A percentile compares a stretch with the other conserved stretches of the same genome.
These are phyloP conservation scores for Acanthornis magna DNA, from an alignment of 2,797 vertebrate genomes.

Conservation along the genomic window DNA sequence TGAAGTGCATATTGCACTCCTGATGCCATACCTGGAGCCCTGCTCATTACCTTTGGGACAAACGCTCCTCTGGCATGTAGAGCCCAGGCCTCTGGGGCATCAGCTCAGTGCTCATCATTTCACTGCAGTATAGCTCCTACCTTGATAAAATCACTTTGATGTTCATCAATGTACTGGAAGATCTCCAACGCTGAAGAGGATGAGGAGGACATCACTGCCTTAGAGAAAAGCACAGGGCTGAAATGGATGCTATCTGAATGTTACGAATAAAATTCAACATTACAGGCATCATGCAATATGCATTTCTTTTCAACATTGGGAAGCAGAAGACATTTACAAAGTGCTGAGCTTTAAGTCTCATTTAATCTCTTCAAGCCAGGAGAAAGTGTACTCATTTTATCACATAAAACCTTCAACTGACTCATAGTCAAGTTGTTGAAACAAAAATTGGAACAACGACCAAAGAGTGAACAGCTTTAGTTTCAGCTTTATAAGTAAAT, in stretches of 20 bases:
- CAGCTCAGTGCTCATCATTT: background rate
- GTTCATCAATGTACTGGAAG: slow-evolving; percentile 69
- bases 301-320: background rate
- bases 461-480: background rate
- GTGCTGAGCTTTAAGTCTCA: background rate
- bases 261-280: background rate
- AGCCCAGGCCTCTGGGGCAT: background rate
- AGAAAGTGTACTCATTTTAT: background rate
- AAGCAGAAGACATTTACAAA: background rate
- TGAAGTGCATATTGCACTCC: background rate
- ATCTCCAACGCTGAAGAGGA: background rate
- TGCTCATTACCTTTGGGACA: background rate
- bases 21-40: background rate
- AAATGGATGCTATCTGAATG: background rate
- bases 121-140: slow-evolving; percentile 24
- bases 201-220: background rate
- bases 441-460: background rate
- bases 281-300: background rate
- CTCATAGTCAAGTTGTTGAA: background rate
- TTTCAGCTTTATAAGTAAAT: background rate
- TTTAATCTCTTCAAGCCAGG: background rate
- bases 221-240: background rate
- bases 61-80: fast-evolving
- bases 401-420: background rate
- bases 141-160: slow-evolving; percentile 73